Conservation (phyloP, 1,140 invertebrate species). For the Dufourea novaeangliae region DNA sequence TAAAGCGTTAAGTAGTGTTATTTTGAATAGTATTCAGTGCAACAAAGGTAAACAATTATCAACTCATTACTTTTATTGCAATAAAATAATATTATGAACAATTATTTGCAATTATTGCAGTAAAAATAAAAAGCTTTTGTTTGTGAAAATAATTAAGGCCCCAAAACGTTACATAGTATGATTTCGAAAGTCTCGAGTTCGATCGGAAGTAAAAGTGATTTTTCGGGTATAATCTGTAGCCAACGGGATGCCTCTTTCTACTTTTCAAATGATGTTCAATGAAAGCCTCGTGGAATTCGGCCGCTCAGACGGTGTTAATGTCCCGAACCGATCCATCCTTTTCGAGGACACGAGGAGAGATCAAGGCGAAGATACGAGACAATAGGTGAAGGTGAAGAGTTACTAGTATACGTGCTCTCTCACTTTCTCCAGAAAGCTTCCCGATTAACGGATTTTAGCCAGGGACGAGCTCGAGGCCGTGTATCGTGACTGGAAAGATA, state of each 20-base stretch:
- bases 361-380: constrained; percentile 66
- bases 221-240: background rate
- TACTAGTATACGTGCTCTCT: constrained; percentile 67
- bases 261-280: background rate
- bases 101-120: too few species aligned
- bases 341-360: constrained; percentile 44
- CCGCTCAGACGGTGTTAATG: background rate
- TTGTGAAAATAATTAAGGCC: too few species aligned
- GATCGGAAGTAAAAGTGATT: too few species aligned
- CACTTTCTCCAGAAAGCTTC: constrained; percentile 75
- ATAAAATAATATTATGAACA: too few species aligned
- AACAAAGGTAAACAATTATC: too few species aligned
- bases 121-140: too few species aligned
- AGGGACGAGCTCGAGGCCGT: background rate
- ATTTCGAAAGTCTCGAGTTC: too few species aligned
- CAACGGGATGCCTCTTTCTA: background rate
- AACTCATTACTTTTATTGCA: too few species aligned
- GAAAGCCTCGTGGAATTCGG: background rate
- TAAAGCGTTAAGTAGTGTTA: too few species aligned
- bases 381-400: constrained; percentile 78
- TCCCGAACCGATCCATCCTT: constrained; percentile 10
- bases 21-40: too few species aligned
- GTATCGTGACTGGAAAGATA: background rate
- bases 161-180: too few species aligned
- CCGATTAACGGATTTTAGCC: constrained; percentile 26